phyloP scores from a whole-genome alignment of 2,797 vertebrate species.

The Alca torda region DNA sequence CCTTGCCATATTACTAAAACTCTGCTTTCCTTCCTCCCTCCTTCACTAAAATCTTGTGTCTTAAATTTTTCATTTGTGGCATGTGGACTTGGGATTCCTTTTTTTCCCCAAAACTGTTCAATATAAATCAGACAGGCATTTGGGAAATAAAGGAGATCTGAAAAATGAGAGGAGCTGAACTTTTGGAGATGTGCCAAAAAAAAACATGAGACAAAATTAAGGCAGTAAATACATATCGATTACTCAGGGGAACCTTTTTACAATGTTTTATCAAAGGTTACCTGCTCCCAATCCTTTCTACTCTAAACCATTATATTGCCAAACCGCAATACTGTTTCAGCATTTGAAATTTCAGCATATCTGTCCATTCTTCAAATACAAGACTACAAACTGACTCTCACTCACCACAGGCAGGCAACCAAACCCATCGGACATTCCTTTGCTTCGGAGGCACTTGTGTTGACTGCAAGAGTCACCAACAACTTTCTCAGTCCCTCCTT shows the following conservation, averaged over 20 bases:
- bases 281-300: not conserved
- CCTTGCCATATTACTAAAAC: not conserved
- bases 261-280: slow-evolving; percentile 42
- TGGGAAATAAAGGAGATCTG: slow-evolving; percentile 46
- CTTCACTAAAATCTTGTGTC: not conserved
- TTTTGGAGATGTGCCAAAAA: slow-evolving; percentile 21
- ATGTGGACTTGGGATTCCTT: not conserved
- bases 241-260: slow-evolving; percentile 31
- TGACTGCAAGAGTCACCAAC: not conserved
- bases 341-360: not conserved
- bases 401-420: not conserved
- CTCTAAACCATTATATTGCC: not conserved
- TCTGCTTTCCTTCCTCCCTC: not conserved
- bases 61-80: not conserved
- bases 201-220: slow-evolving; percentile 39
- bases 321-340: not conserved
- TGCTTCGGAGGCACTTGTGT: not conserved
- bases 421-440: not conserved
- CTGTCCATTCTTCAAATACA: not conserved
- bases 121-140: slow-evolving; percentile 22
- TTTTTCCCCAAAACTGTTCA: not conserved
- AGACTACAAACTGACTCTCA: not conserved
- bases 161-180: not conserved
- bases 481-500: not conserved
- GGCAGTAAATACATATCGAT: slow-evolving; percentile 40